A percentile compares a stretch with the other conserved stretches of the same genome.
Conservation (phyloP, 2,888 invertebrate species). For the Eudasyphora cyanicolor region DNA sequence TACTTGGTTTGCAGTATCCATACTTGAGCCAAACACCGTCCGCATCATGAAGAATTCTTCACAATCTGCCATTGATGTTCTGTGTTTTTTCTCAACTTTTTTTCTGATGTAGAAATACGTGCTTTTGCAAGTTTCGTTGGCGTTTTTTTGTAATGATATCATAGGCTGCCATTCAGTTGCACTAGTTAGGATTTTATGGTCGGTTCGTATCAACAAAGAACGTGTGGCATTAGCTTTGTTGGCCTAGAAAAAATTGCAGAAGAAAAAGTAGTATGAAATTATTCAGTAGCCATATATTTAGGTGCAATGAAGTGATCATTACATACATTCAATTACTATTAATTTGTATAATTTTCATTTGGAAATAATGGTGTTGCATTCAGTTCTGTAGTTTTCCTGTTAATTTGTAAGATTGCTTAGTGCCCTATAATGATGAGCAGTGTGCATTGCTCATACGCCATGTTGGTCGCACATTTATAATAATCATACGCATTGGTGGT, state of each 20-base stretch:
- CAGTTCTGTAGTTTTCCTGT: background rate
- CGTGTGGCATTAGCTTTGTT: slow-evolving; percentile 35
- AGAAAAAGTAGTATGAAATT: slow-evolving; percentile 40
- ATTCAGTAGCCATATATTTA: slow-evolving; percentile 62
- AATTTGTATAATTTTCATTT: slow-evolving; percentile 44
- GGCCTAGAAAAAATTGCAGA: slow-evolving; percentile 53
- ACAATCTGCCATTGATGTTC: slow-evolving; percentile 12
- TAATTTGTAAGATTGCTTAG: background rate
- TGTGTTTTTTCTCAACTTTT: background rate
- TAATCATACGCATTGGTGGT: slow-evolving; percentile 45
- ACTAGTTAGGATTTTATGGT: background rate
- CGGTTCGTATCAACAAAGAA: background rate
- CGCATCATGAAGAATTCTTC: slow-evolving; percentile 27
- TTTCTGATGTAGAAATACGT: slow-evolving; percentile 37
- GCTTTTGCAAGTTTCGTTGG: slow-evolving; percentile 41
- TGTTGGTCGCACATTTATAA: background rate
- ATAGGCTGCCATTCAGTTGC: slow-evolving; percentile 14
- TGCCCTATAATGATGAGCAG: slow-evolving; percentile 23
- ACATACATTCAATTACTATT: slow-evolving; percentile 53
- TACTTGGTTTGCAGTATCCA: slow-evolving; percentile 16
- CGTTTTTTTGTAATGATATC: slow-evolving; percentile 52
- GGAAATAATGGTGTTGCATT: background rate
- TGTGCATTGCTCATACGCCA: slow-evolving; percentile 56
- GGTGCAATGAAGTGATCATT: slow-evolving; percentile 58
- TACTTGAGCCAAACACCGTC: too few relatives aligned